phyloP scores from a whole-genome alignment of 2,888 invertebrate species.

The Sinelater perroti region DNA sequence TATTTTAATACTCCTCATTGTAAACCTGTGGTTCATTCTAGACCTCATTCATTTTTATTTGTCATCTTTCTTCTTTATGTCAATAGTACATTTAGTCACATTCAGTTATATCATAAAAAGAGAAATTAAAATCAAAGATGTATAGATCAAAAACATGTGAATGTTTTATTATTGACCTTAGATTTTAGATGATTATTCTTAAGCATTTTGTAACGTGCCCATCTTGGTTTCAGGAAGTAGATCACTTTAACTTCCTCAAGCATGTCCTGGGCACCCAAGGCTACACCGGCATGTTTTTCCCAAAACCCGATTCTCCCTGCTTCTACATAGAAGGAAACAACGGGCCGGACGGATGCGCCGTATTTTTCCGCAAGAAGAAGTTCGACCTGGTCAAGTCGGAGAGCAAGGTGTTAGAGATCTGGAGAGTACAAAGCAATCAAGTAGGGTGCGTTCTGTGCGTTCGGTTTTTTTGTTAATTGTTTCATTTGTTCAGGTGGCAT shows the following conservation, averaged over 20 bases:
- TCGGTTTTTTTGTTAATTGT: too few species aligned
- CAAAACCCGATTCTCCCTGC: conserved; percentile 82
- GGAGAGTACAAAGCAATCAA: conserved; percentile 78
- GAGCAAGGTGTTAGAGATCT: conserved; percentile 72
- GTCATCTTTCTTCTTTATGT: too few species aligned
- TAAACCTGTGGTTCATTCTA: too few species aligned
- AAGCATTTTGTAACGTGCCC: too few species aligned
- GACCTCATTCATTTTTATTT: too few species aligned
- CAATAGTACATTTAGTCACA: too few species aligned
- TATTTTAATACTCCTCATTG: too few species aligned
- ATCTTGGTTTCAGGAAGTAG: conserved; percentile 71
- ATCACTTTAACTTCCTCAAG: conserved; percentile 75
- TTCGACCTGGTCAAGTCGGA: conserved; percentile 68
- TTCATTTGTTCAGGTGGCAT: conserved; percentile 64
- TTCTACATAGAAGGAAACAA: conserved; percentile 75
- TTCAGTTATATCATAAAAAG: too few species aligned
- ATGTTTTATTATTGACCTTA: too few species aligned
- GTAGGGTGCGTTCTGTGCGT: conserved; percentile 53
- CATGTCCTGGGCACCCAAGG: conserved; percentile 70
- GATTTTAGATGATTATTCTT: too few species aligned
- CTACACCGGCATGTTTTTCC: conserved; percentile 74
- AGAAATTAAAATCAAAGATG: too few species aligned
- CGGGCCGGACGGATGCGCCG: conserved; percentile 82
- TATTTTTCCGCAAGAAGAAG: conserved; percentile 73
- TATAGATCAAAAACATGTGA: too few species aligned